A percentile compares a stretch with the other conserved stretches of the same genome.
Conservation (phyloP, 2,888 invertebrate genomes). For the Tineola bisselliella region DNA sequence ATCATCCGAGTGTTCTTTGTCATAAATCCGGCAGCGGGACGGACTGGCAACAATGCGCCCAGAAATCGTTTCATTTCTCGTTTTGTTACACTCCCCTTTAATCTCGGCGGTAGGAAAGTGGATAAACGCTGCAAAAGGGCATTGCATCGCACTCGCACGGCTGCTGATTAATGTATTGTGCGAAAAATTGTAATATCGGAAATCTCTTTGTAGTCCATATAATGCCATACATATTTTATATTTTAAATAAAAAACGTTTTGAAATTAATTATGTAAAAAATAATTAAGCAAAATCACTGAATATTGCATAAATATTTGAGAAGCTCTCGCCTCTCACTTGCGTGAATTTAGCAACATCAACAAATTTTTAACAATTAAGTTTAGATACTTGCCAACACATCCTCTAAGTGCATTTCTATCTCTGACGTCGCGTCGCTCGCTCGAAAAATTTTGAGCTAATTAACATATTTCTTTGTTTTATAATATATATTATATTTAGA, state of each 20-base stretch:
- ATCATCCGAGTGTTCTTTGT: conserved; percentile 66
- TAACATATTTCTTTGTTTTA: too few relatives aligned
- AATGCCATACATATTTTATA: background rate
- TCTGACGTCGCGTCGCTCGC: background rate
- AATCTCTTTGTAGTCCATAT: background rate
- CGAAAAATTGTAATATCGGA: conserved; percentile 17
- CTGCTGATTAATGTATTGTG: conserved; percentile 63
- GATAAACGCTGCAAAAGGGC: conserved; percentile 64
- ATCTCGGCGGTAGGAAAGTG: conserved; percentile 67
- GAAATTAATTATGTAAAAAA: too few relatives aligned
- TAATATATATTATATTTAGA: too few relatives aligned
- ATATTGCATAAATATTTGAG: too few relatives aligned
- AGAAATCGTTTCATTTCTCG: conserved; percentile 68
- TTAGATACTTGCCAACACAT: background rate
- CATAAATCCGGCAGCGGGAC: conserved; percentile 65
- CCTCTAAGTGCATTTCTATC: background rate
- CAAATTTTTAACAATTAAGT: background rate
- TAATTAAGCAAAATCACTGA: too few relatives aligned
- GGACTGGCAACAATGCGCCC: conserved; percentile 62
- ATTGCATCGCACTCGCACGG: conserved; percentile 53
- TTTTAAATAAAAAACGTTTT: too few relatives aligned
- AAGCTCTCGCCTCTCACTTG: too few relatives aligned
- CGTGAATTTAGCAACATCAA: too few relatives aligned
- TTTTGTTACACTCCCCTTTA: conserved; percentile 67
- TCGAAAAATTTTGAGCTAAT: too few relatives aligned